Percentiles rank a stretch among this genome's conserved stretches.
Conservation (phyloP, 1,140 invertebrate species). For the Eufriesea mexicana region DNA sequence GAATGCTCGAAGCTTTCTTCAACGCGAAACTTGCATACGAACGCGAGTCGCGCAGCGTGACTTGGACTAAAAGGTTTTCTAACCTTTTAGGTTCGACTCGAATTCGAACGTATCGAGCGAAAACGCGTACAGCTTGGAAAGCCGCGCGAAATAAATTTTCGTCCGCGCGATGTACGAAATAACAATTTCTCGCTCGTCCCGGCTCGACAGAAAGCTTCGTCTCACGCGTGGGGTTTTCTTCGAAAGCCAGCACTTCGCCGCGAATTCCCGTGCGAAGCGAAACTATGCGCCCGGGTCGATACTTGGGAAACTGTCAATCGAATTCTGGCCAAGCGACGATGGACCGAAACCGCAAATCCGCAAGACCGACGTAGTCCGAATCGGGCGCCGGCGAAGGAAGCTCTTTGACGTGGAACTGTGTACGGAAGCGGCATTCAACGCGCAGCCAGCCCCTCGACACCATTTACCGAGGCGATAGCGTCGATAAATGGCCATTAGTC, state of each 20-base stretch:
- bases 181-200: no score
- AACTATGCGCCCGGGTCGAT: constrained; percentile 39
- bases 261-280: not conserved
- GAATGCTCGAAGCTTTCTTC: no score
- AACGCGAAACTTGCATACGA: no score
- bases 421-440: constrained; percentile 43
- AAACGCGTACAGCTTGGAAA: no score
- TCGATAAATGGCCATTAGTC: constrained; percentile 53
- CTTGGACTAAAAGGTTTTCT: no score
- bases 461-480: constrained; percentile 45
- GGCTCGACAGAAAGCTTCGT: no score
- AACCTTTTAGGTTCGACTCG: no score
- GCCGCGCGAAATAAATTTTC: no score
- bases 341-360: constrained; percentile 46
- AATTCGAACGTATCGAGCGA: no score
- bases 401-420: constrained; percentile 47
- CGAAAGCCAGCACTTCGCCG: not conserved
- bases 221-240: accelerated
- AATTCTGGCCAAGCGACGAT: constrained; percentile 32
- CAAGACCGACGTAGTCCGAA: constrained; percentile 34
- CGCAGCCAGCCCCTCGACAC: constrained; percentile 4
- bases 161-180: no score
- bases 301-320: constrained; percentile 46
- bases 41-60: no score
- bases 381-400: constrained; percentile 30